A percentile compares a stretch with the other conserved stretches of the same genome.
Evolutionary conservation across 2,888 invertebrate species (phyloP).

Genomic region (Ennomos erosarius): DNA sequence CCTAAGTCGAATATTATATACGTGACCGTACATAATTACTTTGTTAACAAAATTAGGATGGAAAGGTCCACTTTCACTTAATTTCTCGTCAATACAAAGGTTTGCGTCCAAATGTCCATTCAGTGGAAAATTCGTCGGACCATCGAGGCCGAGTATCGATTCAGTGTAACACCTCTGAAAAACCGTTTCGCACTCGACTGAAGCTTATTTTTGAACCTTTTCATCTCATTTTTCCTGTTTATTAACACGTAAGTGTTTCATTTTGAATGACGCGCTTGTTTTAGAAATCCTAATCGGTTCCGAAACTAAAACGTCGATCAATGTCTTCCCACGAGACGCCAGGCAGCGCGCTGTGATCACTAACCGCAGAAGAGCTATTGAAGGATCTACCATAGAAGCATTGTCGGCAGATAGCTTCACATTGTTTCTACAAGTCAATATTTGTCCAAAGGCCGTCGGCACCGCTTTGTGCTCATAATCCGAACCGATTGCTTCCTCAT

Average conservation of each 20-base stretch:
- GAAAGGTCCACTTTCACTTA: constrained; percentile 76
- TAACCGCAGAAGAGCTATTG: too few relatives aligned
- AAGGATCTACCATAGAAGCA: too few relatives aligned
- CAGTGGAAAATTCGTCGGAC: constrained; percentile 83
- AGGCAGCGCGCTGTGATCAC: constrained; percentile 14
- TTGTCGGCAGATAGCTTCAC: constrained; percentile 44
- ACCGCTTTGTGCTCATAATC: constrained; percentile 75
- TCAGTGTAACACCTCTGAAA: constrained; percentile 83
- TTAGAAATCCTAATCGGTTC: constrained; percentile 25
- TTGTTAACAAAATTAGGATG: constrained; percentile 70
- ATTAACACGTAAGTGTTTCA: constrained; percentile 69
- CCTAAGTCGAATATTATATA: constrained; percentile 51
- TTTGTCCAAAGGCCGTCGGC: constrained; percentile 79
- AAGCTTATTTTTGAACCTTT: constrained; percentile 82
- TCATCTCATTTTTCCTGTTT: constrained; percentile 72
- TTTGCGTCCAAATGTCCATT: constrained; percentile 75
- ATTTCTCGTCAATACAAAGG: constrained; percentile 80
- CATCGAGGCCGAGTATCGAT: constrained; percentile 77
- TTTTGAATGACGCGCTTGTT: constrained; percentile 7
- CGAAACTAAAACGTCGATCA: constrained; percentile 65
- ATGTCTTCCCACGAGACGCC: constrained; percentile 56
- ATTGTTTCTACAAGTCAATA: constrained; percentile 85
- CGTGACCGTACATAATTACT: constrained; percentile 64
- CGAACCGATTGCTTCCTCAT: constrained; percentile 72
- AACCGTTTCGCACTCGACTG: constrained; percentile 79